These are phyloP conservation scores for Schizopygopsis malacanthus DNA, from an alignment of 2,797 vertebrate species.

Conservation along the genomic window DNA sequence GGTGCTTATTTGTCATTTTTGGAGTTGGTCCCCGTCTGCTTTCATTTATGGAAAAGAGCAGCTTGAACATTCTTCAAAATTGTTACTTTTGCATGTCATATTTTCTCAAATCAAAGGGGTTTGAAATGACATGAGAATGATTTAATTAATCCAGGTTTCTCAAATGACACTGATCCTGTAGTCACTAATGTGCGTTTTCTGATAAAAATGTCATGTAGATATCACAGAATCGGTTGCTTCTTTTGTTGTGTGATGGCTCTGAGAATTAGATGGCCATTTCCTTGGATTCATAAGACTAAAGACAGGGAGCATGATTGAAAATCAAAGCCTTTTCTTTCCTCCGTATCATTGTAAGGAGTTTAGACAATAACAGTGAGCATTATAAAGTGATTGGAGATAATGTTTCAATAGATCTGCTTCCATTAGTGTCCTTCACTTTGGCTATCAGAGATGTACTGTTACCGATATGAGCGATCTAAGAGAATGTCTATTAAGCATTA, in stretches of 20 bases:
- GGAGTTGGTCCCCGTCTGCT: background rate
- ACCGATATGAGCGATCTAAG: background rate
- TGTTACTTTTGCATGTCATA: background rate
- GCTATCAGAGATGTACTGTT: constrained; percentile 21
- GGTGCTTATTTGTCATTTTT: background rate
- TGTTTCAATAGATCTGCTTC: constrained; percentile 37
- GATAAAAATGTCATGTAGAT: background rate
- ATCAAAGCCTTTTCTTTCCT: constrained; percentile 18
- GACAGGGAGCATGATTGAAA: constrained; percentile 25
- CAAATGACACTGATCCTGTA: background rate
- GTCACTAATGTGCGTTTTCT: background rate
- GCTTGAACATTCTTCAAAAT: background rate
- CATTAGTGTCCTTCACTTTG: constrained; percentile 37
- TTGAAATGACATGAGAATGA: background rate
- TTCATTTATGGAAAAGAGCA: background rate
- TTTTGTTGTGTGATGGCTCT: constrained; percentile 2
- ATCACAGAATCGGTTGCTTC: background rate
- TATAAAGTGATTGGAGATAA: constrained; percentile 45
- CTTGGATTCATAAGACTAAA: background rate
- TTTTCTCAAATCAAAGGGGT: background rate
- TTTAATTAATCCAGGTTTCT: background rate
- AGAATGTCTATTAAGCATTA: constrained; percentile 8
- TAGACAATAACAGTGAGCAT: constrained; percentile 30
- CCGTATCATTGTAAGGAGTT: constrained; percentile 24
- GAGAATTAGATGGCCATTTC: background rate